A percentile compares a stretch with the other conserved stretches of the same genome.
Conservation (phyloP, 1,140 invertebrate genomes). For the Leptopilina clavipes region DNA sequence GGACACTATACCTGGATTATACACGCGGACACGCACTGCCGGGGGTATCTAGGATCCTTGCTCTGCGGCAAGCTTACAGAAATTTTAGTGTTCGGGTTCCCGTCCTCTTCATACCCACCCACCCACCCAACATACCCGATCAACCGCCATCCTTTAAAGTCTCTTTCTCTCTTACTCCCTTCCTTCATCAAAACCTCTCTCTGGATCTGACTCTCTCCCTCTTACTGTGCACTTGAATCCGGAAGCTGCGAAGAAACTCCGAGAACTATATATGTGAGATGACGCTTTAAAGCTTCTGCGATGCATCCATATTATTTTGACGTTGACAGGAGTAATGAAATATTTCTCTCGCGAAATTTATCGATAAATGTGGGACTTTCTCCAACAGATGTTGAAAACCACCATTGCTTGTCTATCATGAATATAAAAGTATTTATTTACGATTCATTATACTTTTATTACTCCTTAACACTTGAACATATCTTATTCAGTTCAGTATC, state of each 20-base stretch:
- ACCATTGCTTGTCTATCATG: background rate
- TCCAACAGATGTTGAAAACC: background rate
- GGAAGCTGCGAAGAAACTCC: slow-evolving; percentile 53
- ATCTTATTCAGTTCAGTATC: too few relatives aligned
- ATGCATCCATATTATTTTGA: slow-evolving; percentile 24
- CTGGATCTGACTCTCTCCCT: background rate
- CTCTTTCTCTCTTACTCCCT: slow-evolving; percentile 33
- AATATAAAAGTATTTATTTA: background rate
- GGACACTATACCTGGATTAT: slow-evolving; percentile 52
- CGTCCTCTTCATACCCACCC: slow-evolving; percentile 35
- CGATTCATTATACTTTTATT: background rate
- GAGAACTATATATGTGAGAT: slow-evolving; percentile 32
- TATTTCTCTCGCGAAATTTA: slow-evolving; percentile 24
- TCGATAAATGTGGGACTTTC: slow-evolving; percentile 21
- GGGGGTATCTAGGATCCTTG: slow-evolving; percentile 50
- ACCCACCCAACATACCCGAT: slow-evolving; percentile 25
- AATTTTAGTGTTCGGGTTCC: slow-evolving; percentile 44
- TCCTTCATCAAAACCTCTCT: background rate
- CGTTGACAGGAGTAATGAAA: slow-evolving; percentile 8
- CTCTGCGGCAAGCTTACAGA: slow-evolving; percentile 49
- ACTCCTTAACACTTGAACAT: too few relatives aligned
- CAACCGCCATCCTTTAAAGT: slow-evolving; percentile 25
- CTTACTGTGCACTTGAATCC: slow-evolving; percentile 43
- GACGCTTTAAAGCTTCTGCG: slow-evolving; percentile 36
- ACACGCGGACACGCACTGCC: slow-evolving; percentile 55